Base-by-base conservation (phyloP, 2,888 invertebrate genomes). In the Tetropium fuscum region DNA sequence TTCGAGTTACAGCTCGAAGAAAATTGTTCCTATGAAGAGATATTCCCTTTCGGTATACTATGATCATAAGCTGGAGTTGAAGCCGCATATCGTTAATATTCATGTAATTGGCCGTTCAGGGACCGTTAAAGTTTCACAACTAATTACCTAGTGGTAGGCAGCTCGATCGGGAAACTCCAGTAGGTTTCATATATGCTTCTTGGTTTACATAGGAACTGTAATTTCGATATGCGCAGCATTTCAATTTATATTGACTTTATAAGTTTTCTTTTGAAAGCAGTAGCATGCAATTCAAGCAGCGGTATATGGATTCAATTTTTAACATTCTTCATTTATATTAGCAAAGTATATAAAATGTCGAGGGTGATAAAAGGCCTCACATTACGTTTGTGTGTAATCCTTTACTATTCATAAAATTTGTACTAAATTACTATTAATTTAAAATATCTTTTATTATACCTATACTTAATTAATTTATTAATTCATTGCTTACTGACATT, bases 31-130 rank as follows among this genome's bases (percentile, higher is more conserved):
- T n/a, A 11, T 6, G 15, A 34, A 8, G 15, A 6, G 8, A 34
- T 34, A 34, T 11, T 13, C 15, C 34, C 15, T 34, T 34, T 34
- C 15, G 34, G 6, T 34, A 13, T 15, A 11, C 34, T 13, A 34
- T 34, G 11, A 34, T 13, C 2, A 6, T 15, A 34, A 34, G 15
- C 34, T 13, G 6, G 11, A 34, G 15, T 13, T 34, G 34, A 7
- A 34, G 34, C 13, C 34, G 11, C 34, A 60, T 60, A 51, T 30
- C 44, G 57, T 60, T 60, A 60, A 60, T 60, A 60, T 60, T 60
- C 60, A 60, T 60, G 60, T 57, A 56, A 60, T 60, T 57, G 60
- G 60, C 38, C 38, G 57, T 57, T 19, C 45, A 53, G 60, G 60
- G 60, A 57, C 20, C 53, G 34, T 34, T 13, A 13, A 34, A 34